Evolutionary conservation across 2,797 vertebrate genomes (phyloP).

Genomic region (Sebastiscus tertius): DNA sequence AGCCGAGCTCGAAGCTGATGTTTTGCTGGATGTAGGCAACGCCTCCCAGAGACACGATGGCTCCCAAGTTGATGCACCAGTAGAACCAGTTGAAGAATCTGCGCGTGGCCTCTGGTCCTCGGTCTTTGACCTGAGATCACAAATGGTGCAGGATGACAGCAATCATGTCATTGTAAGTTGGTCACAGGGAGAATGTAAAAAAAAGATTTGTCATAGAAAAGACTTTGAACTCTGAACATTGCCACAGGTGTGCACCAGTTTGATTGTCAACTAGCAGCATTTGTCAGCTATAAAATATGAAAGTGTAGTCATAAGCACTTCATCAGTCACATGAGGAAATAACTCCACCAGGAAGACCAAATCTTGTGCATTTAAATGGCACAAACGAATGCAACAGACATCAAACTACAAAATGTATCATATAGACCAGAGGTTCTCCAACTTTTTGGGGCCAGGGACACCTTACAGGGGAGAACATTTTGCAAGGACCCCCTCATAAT

Average conservation of each 20-base stretch:
- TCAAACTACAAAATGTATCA: not conserved
- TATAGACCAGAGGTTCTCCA: not conserved
- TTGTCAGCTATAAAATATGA: not conserved
- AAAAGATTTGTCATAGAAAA: not conserved
- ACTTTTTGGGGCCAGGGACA: too few species aligned
- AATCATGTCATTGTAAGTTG: not conserved
- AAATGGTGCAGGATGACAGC: conserved; percentile 4
- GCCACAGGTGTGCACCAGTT: not conserved
- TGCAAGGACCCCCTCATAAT: too few species aligned
- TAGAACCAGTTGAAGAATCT: conserved; percentile 99
- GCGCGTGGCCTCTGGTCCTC: conserved; percentile 93
- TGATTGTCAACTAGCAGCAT: not conserved
- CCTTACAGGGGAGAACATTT: too few species aligned
- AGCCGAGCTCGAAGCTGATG: conserved; percentile 88
- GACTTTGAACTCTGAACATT: not conserved
- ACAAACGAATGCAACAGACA: not conserved
- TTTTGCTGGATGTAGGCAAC: conserved; percentile 97
- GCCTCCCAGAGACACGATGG: conserved; percentile 92
- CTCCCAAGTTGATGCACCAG: conserved; percentile 98
- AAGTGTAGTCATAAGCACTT: not conserved
- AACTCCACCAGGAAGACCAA: not conserved
- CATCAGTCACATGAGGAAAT: not conserved
- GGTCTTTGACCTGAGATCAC: conserved; percentile 89
- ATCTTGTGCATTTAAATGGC: not conserved
- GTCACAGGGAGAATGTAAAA: not conserved